Evolutionary conservation across 2,888 invertebrate species (phyloP).

Genomic region (Drosophila barbarae): DNA sequence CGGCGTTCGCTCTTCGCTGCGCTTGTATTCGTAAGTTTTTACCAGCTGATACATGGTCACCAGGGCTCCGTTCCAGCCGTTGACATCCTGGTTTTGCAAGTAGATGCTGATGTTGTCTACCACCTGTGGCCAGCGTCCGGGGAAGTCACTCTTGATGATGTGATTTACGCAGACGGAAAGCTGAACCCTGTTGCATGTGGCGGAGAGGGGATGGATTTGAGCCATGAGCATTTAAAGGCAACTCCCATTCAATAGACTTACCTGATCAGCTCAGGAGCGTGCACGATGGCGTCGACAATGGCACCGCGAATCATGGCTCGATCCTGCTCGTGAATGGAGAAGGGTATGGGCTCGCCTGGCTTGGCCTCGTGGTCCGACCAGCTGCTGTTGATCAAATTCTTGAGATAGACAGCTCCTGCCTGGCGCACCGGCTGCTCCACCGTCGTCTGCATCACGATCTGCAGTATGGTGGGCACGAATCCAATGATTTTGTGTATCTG

Average conservation of each 20-base stretch:
- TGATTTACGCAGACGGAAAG: conserved; percentile 94
- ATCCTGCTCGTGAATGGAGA: conserved; percentile 97
- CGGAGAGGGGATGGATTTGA: neutral
- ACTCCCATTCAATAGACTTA: conserved; percentile 83
- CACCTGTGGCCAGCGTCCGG: conserved; percentile 95
- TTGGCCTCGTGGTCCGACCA: conserved; percentile 93
- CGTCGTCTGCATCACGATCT: conserved; percentile 95
- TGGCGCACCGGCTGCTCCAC: conserved; percentile 95
- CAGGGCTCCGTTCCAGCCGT: conserved; percentile 94
- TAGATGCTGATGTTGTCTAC: conserved; percentile 97
- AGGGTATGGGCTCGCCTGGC: conserved; percentile 87
- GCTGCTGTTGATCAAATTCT: conserved; percentile 92
- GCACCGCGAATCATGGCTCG: conserved; percentile 93
- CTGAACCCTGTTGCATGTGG: conserved; percentile 85
- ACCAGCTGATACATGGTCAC: conserved; percentile 95
- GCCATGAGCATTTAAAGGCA: conserved; percentile 16
- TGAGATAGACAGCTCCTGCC: conserved; percentile 97
- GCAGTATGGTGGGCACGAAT: conserved; percentile 94
- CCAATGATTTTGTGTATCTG: conserved; percentile 97
- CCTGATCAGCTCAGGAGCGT: conserved; percentile 93
- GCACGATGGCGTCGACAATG: conserved; percentile 97
- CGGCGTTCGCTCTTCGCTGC: conserved; percentile 92
- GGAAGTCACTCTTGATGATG: conserved; percentile 97
- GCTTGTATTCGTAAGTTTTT: conserved; percentile 95
- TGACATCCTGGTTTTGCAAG: conserved; percentile 92